Evolutionary conservation across 2,888 invertebrate species (phyloP).

Genomic region (Argyra leucocephala): DNA sequence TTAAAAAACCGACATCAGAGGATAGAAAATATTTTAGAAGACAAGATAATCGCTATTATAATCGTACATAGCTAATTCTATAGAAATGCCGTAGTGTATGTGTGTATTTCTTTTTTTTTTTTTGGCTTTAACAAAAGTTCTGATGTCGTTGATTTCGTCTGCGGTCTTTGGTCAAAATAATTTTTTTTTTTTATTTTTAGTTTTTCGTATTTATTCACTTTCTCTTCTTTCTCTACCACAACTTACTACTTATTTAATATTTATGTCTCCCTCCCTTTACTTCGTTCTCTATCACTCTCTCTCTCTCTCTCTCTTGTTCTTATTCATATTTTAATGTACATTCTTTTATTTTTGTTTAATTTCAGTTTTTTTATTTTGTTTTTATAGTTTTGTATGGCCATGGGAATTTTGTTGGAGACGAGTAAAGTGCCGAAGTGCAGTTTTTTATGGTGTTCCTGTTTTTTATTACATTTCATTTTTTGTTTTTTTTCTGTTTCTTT

Average conservation of each 20-base stretch:
- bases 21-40: too few relatives aligned
- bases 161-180: not conserved
- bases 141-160: not conserved
- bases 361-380: not conserved
- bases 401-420: not conserved
- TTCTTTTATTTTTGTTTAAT: not conserved
- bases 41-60: not conserved
- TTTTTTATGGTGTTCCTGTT: not conserved
- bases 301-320: not conserved
- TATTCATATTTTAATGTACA: too few relatives aligned
- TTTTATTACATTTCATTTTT: not conserved
- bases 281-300: not conserved
- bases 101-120: not conserved
- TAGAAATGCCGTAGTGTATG: too few relatives aligned
- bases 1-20: not conserved
- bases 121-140: too few relatives aligned
- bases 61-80: too few relatives aligned
- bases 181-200: too few relatives aligned
- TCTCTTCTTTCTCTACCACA: too few relatives aligned
- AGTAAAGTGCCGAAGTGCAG: not conserved
- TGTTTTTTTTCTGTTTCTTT: not conserved
- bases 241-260: too few relatives aligned
- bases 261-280: too few relatives aligned
- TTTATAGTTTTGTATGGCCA: not conserved
- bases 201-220: not conserved